Evolutionary conservation across 1,140 invertebrate genomes (phyloP).

Genomic region (Panagrolaimus sp.): DNA sequence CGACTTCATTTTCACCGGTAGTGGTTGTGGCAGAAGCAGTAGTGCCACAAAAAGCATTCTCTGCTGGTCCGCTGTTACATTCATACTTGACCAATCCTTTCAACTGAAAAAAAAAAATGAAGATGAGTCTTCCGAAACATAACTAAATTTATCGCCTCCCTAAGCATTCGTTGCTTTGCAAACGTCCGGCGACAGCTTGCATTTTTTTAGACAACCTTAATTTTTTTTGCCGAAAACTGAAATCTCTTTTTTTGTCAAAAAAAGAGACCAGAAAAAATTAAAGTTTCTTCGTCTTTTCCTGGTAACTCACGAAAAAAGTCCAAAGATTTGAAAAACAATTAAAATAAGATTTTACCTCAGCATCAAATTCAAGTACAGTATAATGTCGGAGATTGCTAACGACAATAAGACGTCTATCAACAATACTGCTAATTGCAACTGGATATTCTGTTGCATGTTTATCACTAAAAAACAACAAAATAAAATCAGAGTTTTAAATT

Average conservation of each 20-base stretch:
- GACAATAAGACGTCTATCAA: background rate
- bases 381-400: constrained; percentile 1
- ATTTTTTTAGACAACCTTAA: background rate
- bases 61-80: background rate
- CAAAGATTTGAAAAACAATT: background rate
- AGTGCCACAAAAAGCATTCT: background rate
- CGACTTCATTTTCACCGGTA: too few relatives aligned
- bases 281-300: too few relatives aligned
- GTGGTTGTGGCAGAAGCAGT: too few relatives aligned
- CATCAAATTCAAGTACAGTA: constrained; percentile 1
- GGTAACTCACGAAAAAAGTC: too few relatives aligned
- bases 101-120: background rate
- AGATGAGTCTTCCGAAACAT: background rate
- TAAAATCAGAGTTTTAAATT: too few relatives aligned
- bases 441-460: background rate
- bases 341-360: background rate
- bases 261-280: too few relatives aligned
- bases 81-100: constrained; percentile 9
- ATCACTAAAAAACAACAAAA: too few relatives aligned
- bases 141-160: background rate
- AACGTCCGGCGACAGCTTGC: background rate
- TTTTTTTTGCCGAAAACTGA: constrained; percentile 1
- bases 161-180: background rate
- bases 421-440: constrained; percentile 1
- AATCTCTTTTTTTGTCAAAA: background rate